A percentile compares a stretch with the other conserved stretches of the same genome.
These are phyloP conservation scores for Trichomalopsis sarcophagae DNA, from an alignment of 1,140 invertebrate genomes.

Conservation along the genomic window DNA sequence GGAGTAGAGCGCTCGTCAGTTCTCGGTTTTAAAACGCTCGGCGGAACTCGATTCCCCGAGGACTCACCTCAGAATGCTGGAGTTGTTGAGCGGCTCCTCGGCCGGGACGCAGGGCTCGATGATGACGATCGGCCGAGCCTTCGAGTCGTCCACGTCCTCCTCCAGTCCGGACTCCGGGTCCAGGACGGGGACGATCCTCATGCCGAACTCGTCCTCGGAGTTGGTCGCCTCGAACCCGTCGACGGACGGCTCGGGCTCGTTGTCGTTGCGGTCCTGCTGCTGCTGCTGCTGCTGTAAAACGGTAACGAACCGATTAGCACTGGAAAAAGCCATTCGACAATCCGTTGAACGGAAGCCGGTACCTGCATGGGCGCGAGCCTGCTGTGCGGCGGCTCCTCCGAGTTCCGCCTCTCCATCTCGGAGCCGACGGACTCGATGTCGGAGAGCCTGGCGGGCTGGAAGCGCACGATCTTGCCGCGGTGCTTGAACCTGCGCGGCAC, in stretches of 20 bases:
- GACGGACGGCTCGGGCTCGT: conserved; percentile 50
- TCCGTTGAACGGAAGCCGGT: not conserved
- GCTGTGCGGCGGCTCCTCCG: conserved; percentile 62
- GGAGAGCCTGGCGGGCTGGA: conserved; percentile 70
- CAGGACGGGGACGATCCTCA: conserved; percentile 58
- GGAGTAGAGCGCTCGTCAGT: not conserved
- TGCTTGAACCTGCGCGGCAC: conserved; percentile 70
- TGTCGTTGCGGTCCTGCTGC: conserved; percentile 31
- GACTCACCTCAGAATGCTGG: conserved; percentile 30
- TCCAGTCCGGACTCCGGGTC: conserved; percentile 57
- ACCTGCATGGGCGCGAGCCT: not conserved
- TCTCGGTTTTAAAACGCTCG: too few relatives aligned
- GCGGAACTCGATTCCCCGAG: not conserved
- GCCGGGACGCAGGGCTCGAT: conserved; percentile 64
- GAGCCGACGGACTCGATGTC: conserved; percentile 74
- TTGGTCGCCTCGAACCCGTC: conserved; percentile 57
- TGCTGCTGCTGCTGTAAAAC: not conserved
- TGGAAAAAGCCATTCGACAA: not conserved
- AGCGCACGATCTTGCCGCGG: conserved; percentile 70
- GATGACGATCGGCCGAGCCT: conserved; percentile 70
- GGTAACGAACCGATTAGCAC: not conserved
- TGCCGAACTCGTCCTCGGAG: conserved; percentile 68
- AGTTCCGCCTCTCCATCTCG: conserved; percentile 72
- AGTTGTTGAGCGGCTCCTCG: conserved; percentile 23
- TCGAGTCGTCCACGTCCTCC: conserved; percentile 58